These are phyloP conservation scores for Parnassius orleans DNA, from an alignment of 2,888 invertebrate genomes.

Conservation along the genomic window DNA sequence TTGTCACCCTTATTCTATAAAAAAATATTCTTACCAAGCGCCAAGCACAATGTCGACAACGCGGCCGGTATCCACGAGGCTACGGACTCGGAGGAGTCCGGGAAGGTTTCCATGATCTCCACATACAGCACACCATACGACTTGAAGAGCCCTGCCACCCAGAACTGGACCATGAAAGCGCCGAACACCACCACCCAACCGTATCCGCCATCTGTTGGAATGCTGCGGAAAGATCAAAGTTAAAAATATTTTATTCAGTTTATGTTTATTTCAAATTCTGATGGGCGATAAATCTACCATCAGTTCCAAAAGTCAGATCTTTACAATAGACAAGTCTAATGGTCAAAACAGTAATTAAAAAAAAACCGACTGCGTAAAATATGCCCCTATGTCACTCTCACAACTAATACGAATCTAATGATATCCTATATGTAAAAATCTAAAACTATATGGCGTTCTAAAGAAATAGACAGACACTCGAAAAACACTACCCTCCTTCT, in stretches of 20 bases:
- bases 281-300: too few species aligned
- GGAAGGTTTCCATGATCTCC: constrained; percentile 89
- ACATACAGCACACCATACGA: constrained; percentile 91
- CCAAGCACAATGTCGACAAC: constrained; percentile 87
- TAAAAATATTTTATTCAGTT: neutral
- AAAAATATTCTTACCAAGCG: constrained; percentile 78
- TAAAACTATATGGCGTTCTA: too few species aligned
- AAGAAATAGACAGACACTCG: too few species aligned
- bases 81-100: constrained; percentile 86
- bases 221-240: constrained; percentile 35
- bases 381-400: too few species aligned
- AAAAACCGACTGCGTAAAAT: too few species aligned
- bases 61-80: constrained; percentile 92
- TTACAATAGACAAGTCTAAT: too few species aligned
- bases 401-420: too few species aligned
- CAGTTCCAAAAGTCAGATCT: neutral
- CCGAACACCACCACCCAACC: constrained; percentile 90
- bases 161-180: constrained; percentile 89
- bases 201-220: constrained; percentile 86
- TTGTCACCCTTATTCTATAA: too few species aligned
- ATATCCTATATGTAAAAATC: too few species aligned
- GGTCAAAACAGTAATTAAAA: too few species aligned
- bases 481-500: too few species aligned
- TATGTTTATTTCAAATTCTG: neutral
- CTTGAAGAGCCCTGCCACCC: constrained; percentile 90